These are phyloP conservation scores for Circaetus gallicus DNA, from an alignment of 2,113 vertebrate genomes.

Conservation along the genomic window DNA sequence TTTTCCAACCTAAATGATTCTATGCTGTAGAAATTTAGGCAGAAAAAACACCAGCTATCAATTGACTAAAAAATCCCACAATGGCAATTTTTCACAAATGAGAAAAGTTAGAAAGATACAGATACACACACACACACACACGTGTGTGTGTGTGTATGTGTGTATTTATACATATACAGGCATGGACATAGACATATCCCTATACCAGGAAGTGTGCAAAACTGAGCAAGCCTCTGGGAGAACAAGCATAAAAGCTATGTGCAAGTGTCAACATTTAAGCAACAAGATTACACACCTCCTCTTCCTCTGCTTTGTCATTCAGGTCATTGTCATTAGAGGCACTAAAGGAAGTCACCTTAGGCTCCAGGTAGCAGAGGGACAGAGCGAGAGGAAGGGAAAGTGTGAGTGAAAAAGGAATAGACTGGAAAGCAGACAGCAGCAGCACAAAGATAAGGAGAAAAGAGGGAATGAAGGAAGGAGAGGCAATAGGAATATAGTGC, in stretches of 20 bases:
- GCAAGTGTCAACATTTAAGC: constrained; percentile 59
- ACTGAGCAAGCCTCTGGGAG: neutral
- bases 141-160: neutral
- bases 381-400: constrained; percentile 90
- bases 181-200: neutral
- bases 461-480: constrained; percentile 84
- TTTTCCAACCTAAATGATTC: no score
- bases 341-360: constrained; percentile 72
- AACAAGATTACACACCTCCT: constrained; percentile 84
- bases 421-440: constrained; percentile 91
- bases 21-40: neutral
- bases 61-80: neutral
- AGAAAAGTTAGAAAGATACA: neutral
- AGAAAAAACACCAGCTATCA: neutral
- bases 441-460: constrained; percentile 86
- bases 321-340: constrained; percentile 67
- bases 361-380: constrained; percentile 91
- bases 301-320: constrained; percentile 78
- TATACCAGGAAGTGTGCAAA: constrained; percentile 6
- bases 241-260: constrained; percentile 15
- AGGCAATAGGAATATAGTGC: constrained; percentile 74
- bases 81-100: neutral
- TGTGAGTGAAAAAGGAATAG: constrained; percentile 84
- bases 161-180: neutral
- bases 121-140: neutral